These are phyloP conservation scores for Strigamia crassipes DNA, from an alignment of 2,888 invertebrate species.

Conservation along the genomic window DNA sequence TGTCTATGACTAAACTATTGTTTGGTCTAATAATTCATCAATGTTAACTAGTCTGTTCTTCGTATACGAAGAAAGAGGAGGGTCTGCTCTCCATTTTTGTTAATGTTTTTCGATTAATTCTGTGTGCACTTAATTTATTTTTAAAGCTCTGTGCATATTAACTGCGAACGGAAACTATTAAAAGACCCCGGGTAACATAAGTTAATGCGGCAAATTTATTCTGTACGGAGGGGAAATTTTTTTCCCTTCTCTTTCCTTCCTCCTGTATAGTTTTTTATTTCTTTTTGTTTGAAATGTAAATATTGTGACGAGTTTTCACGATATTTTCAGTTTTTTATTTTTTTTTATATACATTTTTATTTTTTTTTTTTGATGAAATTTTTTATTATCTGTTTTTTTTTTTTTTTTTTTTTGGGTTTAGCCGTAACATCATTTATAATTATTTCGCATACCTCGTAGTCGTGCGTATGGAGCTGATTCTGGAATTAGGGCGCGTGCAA, in stretches of 20 bases:
- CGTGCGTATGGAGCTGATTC: neutral
- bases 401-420: neutral
- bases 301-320: neutral
- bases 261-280: neutral
- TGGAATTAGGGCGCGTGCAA: constrained; percentile 18
- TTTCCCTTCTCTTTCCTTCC: neutral
- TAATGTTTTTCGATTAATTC: constrained; percentile 40
- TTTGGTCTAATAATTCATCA: constrained; percentile 30
- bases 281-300: constrained; percentile 10
- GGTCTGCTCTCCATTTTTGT: constrained; percentile 13
- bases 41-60: neutral
- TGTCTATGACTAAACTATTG: constrained; percentile 37
- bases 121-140: constrained; percentile 17
- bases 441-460: neutral
- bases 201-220: constrained; percentile 32
- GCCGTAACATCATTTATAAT: neutral
- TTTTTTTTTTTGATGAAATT: neutral
- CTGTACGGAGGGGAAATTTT: neutral
- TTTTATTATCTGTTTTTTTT: neutral
- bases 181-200: constrained; percentile 32
- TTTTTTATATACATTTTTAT: neutral
- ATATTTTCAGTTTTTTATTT: neutral
- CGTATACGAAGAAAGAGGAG: neutral
- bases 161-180: constrained; percentile 37
- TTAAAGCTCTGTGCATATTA: constrained; percentile 36